These are phyloP conservation scores for Syritta pipiens DNA, from an alignment of 2,888 invertebrate species.

Conservation along the genomic window DNA sequence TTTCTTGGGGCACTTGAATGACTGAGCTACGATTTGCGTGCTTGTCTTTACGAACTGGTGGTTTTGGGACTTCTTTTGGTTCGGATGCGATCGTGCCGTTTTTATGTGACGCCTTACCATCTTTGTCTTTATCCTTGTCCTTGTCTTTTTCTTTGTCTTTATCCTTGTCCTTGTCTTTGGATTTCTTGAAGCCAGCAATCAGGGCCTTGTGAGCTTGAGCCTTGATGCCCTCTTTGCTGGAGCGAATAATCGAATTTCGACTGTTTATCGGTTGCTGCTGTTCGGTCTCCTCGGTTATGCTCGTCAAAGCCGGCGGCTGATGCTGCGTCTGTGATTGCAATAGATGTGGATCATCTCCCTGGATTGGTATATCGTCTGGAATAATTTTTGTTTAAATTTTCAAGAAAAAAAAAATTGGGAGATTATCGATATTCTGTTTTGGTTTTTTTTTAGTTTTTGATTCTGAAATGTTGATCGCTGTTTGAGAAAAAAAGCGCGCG, in stretches of 20 bases:
- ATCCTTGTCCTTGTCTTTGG: conserved; percentile 79
- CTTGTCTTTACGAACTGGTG: conserved; percentile 77
- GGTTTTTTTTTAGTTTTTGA: conserved; percentile 31
- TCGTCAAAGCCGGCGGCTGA: conserved; percentile 75
- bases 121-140: conserved; percentile 67
- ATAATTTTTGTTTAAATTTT: conserved; percentile 70
- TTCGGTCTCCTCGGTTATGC: conserved; percentile 78
- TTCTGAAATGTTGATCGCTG: conserved; percentile 39
- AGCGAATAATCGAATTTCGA: conserved; percentile 77
- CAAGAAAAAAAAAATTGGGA: conserved; percentile 34
- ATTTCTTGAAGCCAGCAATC: conserved; percentile 79
- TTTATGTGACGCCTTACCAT: conserved; percentile 47
- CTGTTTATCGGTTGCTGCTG: conserved; percentile 71
- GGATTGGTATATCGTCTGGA: conserved; percentile 94
- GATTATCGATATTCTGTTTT: conserved; percentile 32
- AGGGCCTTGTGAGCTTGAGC: conserved; percentile 79
- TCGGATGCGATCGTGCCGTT: conserved; percentile 43
- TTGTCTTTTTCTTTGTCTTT: conserved; percentile 72
- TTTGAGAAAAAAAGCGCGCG: conserved; percentile 47
- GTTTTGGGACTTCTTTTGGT: conserved; percentile 74
- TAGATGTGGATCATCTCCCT: conserved; percentile 79
- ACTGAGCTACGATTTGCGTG: conserved; percentile 76
- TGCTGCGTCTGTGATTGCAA: conserved; percentile 73
- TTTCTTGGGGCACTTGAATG: conserved; percentile 75
- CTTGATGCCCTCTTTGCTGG: conserved; percentile 79